Evolutionary conservation across 2,113 vertebrate species (phyloP).

Genomic region (Hippocampus abdominalis): DNA sequence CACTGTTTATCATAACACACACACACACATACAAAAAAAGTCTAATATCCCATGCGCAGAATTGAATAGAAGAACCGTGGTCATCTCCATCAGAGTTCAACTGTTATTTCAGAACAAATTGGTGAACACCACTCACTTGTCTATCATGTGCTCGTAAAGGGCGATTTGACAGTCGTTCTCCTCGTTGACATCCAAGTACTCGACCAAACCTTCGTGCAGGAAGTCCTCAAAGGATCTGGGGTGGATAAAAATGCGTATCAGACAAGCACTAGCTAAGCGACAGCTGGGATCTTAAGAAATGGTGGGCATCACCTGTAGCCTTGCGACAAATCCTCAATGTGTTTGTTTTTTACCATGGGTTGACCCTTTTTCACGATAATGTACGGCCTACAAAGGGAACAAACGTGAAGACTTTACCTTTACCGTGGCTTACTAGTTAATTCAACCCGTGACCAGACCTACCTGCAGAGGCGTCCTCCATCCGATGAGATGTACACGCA

Average conservation of each 20-base stretch:
- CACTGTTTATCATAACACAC: too few relatives aligned
- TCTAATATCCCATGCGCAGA: too few relatives aligned
- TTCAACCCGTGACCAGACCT: neutral
- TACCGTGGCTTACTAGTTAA: neutral
- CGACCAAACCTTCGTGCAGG: constrained; percentile 92
- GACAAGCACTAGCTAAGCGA: constrained; percentile 1
- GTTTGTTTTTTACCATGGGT: constrained; percentile 89
- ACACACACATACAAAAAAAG: too few relatives aligned
- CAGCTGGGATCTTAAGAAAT: neutral
- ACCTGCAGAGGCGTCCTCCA: constrained; percentile 93
- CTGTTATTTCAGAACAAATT: neutral
- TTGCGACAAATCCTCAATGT: constrained; percentile 94
- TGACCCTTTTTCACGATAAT: constrained; percentile 95
- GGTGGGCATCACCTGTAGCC: constrained; percentile 85
- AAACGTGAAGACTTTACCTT: neutral
- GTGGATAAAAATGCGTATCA: constrained; percentile 8
- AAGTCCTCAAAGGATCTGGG: constrained; percentile 96
- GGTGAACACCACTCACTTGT: constrained; percentile 75
- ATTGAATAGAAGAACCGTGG: too few relatives aligned
- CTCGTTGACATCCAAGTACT: constrained; percentile 98
- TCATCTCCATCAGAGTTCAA: too few relatives aligned
- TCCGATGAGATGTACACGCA: constrained; percentile 98
- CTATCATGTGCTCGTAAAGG: constrained; percentile 90
- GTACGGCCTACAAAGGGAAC: constrained; percentile 78
- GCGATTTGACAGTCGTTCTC: constrained; percentile 97